phyloP scores from a whole-genome alignment of 2,113 vertebrate species.

The Oreochromis aureus region DNA sequence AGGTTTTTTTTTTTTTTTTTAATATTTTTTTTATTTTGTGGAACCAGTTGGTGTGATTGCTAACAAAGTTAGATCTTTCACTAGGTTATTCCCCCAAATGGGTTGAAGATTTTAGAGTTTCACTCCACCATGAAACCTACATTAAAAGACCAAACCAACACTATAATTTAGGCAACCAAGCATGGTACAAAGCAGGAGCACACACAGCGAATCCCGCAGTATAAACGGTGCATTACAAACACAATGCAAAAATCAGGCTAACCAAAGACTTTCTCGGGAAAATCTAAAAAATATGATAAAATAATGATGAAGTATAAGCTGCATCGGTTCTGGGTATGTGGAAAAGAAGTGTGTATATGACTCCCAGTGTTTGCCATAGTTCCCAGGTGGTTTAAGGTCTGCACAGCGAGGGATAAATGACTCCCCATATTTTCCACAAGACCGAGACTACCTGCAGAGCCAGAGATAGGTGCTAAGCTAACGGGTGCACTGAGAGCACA shows the following conservation, averaged over 20 bases:
- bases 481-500: neutral
- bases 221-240: neutral
- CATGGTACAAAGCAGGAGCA: neutral
- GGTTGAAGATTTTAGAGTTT: neutral
- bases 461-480: neutral
- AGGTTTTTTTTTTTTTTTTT: neutral
- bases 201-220: neutral
- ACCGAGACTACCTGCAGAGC: neutral
- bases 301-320: neutral
- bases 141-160: neutral
- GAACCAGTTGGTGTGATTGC: neutral
- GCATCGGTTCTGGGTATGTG: neutral
- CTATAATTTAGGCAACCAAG: neutral
- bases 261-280: neutral
- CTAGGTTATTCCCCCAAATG: neutral
- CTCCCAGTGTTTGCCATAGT: neutral
- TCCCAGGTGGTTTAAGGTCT: neutral
- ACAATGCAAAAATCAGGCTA: neutral
- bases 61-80: neutral
- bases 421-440: neutral
- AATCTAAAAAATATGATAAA: neutral
- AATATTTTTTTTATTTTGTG: neutral
- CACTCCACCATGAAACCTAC: neutral
- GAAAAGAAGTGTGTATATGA: neutral
- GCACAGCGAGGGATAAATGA: neutral